These are phyloP conservation scores for Leguminivora glycinivorella DNA, from an alignment of 1,140 invertebrate genomes.

Conservation along the genomic window DNA sequence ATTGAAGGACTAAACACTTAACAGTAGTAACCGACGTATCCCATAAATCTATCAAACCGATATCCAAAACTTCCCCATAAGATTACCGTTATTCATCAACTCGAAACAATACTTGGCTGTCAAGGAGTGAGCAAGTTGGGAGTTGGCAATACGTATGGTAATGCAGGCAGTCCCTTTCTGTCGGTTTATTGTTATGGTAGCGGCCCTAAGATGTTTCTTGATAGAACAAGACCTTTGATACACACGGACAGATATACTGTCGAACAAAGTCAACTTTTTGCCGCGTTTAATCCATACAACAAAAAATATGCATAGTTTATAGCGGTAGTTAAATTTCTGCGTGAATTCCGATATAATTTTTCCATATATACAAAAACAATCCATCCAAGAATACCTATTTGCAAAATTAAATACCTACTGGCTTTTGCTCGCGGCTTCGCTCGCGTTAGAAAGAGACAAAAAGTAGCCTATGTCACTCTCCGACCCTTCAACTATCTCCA, in stretches of 20 bases:
- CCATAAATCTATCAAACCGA: conserved; percentile 26
- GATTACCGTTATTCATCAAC: conserved; percentile 51
- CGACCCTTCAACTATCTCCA: no score
- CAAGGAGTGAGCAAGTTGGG: conserved; percentile 64
- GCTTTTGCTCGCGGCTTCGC: no score
- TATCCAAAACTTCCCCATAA: conserved; percentile 43
- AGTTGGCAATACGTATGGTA: conserved; percentile 63
- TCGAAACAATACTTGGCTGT: conserved; percentile 50
- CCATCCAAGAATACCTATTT: no score
- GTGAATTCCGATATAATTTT: no score
- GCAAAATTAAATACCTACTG: no score
- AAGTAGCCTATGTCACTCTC: no score
- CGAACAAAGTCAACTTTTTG: background rate
- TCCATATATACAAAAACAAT: no score
- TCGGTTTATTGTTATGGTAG: conserved; percentile 70
- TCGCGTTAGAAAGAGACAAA: no score
- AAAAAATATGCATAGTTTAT: no score
- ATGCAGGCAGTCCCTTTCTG: conserved; percentile 51
- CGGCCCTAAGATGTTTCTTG: conserved; percentile 57
- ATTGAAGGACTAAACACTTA: conserved; percentile 19
- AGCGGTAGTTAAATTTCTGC: no score
- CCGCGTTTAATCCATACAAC: background rate
- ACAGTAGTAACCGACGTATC: conserved; percentile 12
- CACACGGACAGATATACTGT: conserved; percentile 38
- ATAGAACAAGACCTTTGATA: conserved; percentile 54